Base-by-base conservation (phyloP, 1,140 invertebrate species). In the Leptinotarsa texana region DNA sequence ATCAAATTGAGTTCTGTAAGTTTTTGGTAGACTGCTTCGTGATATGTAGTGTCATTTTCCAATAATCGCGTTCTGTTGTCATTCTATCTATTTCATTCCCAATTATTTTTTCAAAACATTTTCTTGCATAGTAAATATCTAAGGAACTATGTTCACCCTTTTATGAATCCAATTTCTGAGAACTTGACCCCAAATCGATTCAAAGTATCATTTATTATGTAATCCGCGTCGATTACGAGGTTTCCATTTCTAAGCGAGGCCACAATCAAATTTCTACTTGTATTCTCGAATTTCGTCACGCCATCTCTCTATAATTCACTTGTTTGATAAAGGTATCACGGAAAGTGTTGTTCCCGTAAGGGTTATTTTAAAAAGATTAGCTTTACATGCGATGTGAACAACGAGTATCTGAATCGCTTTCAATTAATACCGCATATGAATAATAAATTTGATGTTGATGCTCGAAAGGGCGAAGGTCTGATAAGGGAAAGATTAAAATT, bases 311-410 rank as follows among this genome's bases (percentile, higher is more conserved):
- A 57, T 57, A 57, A 57, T 57, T 57, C 51, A 57, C 51, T 11
- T 15, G 51, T 18, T 57, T 57, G 51, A 57, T 57, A 57, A 57
- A 57, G 51, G 51, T 57, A 57, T 57, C 51, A 57, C 51, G 51
- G 51, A 57, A 57, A 57, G 51, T 57, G 51, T 57, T 57, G 51
- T 57, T 57, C n/a, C 51, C 51, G 51, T 18, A 57, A 57, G 51
- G 51, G 51, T 57, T 57, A 57, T 57, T 57, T 18, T 8, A 57
- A 57, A 57, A 57, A 57, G 51, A 57, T 57, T 57, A 57, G 51
- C 4, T 6, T 18, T 0, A 57, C 51, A 57, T 57, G 51, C 51
- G 17, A 57, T 57, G 51, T 57, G n/a, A 57, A 57, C 51, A 57
- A 57, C n/a, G 51, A 57, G 15, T 57, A 18, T 18, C 51, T 13